Evolutionary conservation across 2,888 invertebrate genomes (phyloP), one percentile per base, ranked within the genome.

Genomic region (Philereme transversata): DNA sequence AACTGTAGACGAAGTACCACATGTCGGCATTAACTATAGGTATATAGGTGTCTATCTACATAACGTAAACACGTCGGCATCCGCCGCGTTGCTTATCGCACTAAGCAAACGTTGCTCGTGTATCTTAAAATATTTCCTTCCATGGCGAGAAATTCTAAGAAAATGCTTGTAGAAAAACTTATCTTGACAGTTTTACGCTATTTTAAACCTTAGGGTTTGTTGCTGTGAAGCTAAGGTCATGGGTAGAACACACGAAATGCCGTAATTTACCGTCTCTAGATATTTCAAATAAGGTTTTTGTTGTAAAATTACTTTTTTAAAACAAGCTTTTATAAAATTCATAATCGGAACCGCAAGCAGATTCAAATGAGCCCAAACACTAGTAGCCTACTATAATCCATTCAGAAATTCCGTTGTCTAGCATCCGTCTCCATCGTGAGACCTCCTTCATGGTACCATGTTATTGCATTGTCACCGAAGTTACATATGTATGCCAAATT

Each of bases 101-200:
- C 82, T 74, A 70, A 77, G 73, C 82, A 90, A 90, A 90, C 89
- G 76, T 71, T 64, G 77, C 69, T 73, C 78, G 65, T 75, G 70
- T 89, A 90, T 89, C 88, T 88, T 76, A 82, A 83, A 89, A 88
- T 89, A 90, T 88, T 88, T 88, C 87, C 88, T 88, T 86, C 85
- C 75, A 77, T 73, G 76, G 73, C 68, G 76, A 79, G 77, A 78
- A 80, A 74, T 88, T 89, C 88, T 81, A 59, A 81, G 88, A 73
- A 73, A 72, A 69, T 58, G 60, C 49, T 63, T 53, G 61, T 69
- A 68, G 60, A 67, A 73, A 69, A 67, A 65, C 59, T 60, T 65
- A 65, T 61, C 62, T 65, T 57, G 46, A 33, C 41, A 41, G 40
- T 48, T 62, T 61, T 46, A 55, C 36, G 60, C 49, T 48, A 59